A percentile compares a stretch with the other conserved stretches of the same genome.
These are phyloP conservation scores for Incurvaria masculella DNA, from an alignment of 2,888 invertebrate species.

Conservation along the genomic window DNA sequence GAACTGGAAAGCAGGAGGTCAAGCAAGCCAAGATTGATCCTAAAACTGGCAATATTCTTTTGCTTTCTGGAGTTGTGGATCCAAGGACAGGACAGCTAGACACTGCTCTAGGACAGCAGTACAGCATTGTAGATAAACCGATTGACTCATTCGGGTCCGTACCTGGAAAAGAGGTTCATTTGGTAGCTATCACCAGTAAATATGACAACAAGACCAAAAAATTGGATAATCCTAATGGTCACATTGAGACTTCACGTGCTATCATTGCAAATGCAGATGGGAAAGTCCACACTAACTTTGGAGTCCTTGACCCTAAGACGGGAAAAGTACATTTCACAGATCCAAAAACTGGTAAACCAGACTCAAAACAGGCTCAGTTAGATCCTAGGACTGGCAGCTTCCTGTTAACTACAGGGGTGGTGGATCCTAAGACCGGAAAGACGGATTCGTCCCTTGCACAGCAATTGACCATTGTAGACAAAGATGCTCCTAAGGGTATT, in stretches of 20 bases:
- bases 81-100: conserved; percentile 59
- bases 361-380: conserved; percentile 57
- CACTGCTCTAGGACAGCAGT: conserved; percentile 55
- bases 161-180: conserved; percentile 50
- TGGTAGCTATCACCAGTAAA: conserved; percentile 58
- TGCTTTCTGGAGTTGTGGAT: conserved; percentile 54
- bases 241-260: conserved; percentile 47
- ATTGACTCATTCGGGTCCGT: conserved; percentile 40
- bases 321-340: conserved; percentile 58
- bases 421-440: conserved; percentile 62
- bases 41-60: conserved; percentile 52
- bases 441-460: conserved; percentile 62
- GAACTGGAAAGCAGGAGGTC: conserved; percentile 42
- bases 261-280: conserved; percentile 68
- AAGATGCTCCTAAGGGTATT: conserved; percentile 41
- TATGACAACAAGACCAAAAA: conserved; percentile 59
- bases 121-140: conserved; percentile 59
- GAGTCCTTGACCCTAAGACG: conserved; percentile 59
- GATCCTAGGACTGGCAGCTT: conserved; percentile 57
- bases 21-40: conserved; percentile 45
- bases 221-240: conserved; percentile 55
- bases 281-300: conserved; percentile 64
- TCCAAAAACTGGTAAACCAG: conserved; percentile 58
- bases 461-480: conserved; percentile 45
- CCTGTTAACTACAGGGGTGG: conserved; percentile 55